Percentiles rank a stretch among this genome's conserved stretches.
phyloP scores from a whole-genome alignment of 30 jellyfish, hydroid and myxozoan species.

The Pelagia noctiluca region DNA sequence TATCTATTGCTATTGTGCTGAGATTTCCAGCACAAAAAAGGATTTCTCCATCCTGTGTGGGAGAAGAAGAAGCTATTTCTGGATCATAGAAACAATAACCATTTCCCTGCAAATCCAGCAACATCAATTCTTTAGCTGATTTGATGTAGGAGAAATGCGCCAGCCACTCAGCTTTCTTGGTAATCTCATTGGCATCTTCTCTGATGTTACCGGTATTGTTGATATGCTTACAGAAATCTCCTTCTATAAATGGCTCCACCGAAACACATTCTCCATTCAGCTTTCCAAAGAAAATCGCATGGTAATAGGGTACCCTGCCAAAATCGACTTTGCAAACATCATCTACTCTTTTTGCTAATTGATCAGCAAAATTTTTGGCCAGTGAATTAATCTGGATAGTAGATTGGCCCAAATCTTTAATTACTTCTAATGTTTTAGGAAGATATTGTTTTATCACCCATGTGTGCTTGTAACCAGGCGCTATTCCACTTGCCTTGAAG shows the following conservation, averaged over 20 bases:
- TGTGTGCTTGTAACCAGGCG: slow-evolving; percentile 23
- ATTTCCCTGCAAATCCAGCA: slow-evolving; percentile 14
- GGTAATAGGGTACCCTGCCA: slow-evolving; percentile 20
- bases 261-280: not conserved
- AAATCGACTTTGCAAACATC: slow-evolving; percentile 8
- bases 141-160: not conserved
- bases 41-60: not conserved
- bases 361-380: slow-evolving; percentile 18
- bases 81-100: too few relatives aligned
- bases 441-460: slow-evolving; percentile 49
- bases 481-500: slow-evolving; percentile 40
- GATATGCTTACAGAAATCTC: not conserved
- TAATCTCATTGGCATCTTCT: not conserved
- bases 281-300: not conserved
- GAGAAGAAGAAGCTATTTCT: not conserved
- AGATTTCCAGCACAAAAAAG: not conserved
- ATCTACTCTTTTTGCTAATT: slow-evolving; percentile 2
- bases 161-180: not conserved
- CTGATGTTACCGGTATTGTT: not conserved
- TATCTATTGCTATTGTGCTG: not conserved
- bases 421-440: slow-evolving; percentile 25
- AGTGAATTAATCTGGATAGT: slow-evolving; percentile 20
- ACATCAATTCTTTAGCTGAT: slow-evolving; percentile 4
- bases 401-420: slow-evolving; percentile 11
- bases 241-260: not conserved